A percentile compares a stretch with the other conserved stretches of the same genome.
These are phyloP conservation scores for Leptobrachium ailaonicum DNA, from an alignment of 2,113 vertebrate genomes.

Conservation along the genomic window DNA sequence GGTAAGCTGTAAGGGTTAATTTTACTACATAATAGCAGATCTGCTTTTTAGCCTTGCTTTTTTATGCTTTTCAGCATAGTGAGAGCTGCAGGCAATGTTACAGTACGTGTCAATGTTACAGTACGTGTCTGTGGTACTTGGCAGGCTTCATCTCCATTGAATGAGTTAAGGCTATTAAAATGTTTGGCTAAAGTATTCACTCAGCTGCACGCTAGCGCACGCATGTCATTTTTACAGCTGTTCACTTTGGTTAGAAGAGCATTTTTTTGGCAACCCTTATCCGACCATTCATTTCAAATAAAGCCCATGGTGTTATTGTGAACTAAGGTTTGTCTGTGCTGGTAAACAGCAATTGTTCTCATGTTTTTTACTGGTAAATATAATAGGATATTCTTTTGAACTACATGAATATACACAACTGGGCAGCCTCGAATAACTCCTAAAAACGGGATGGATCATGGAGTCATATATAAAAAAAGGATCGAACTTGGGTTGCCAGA, in stretches of 20 bases:
- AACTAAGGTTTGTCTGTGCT: neutral
- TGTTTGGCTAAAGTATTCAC: slow-evolving; percentile 18
- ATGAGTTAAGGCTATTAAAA: slow-evolving; percentile 28
- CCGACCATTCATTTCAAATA: neutral
- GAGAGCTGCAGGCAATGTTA: neutral
- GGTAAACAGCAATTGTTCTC: neutral
- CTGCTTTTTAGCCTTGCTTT: neutral
- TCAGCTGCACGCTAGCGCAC: slow-evolving; percentile 3
- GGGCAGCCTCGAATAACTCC: too few relatives aligned
- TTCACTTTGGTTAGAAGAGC: neutral
- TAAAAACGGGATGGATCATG: too few relatives aligned
- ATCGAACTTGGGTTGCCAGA: too few relatives aligned
- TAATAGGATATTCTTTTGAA: too few relatives aligned
- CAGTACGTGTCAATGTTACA: slow-evolving; percentile 5
- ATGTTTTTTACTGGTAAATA: too few relatives aligned
- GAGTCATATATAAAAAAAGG: too few relatives aligned
- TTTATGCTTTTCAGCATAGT: slow-evolving; percentile 16
- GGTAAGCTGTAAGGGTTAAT: neutral
- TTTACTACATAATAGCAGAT: slow-evolving; percentile 2
- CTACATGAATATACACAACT: too few relatives aligned
- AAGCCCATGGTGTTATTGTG: neutral
- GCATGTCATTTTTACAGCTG: neutral
- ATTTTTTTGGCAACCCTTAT: slow-evolving; percentile 8
- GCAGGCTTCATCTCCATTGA: slow-evolving; percentile 5
- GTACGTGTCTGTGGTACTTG: slow-evolving; percentile 11